Evolutionary conservation across 2,888 invertebrate genomes (phyloP).

Genomic region (Oxyteleia sp.): DNA sequence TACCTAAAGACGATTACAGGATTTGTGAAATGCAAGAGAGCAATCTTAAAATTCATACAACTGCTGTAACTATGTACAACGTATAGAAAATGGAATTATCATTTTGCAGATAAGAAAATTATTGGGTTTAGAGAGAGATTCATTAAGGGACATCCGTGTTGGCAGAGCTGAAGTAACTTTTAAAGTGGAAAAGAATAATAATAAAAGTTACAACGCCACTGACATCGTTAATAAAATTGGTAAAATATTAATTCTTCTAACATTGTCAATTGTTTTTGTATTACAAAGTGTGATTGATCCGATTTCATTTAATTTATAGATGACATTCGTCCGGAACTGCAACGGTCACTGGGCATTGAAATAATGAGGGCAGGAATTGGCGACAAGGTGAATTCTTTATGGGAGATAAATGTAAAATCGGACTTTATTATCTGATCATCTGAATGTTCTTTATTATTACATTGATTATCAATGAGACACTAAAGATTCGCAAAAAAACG

Average conservation of each 20-base stretch:
- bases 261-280: conserved; percentile 12
- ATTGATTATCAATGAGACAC: not conserved
- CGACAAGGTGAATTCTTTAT: conserved; percentile 89
- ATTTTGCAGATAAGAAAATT: conserved; percentile 89
- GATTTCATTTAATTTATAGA: conserved; percentile 84
- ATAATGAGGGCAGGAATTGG: conserved; percentile 93
- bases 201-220: conserved; percentile 90
- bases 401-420: not conserved
- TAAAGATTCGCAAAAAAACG: not conserved
- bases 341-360: conserved; percentile 90
- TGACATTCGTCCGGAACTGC: conserved; percentile 91
- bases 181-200: conserved; percentile 90
- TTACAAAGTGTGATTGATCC: too few species aligned
- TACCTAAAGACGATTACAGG: too few species aligned
- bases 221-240: conserved; percentile 91
- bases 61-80: not conserved
- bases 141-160: conserved; percentile 91
- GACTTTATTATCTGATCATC: not conserved
- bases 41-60: not conserved
- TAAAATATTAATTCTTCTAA: conserved; percentile 82
- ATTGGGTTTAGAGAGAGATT: conserved; percentile 90
- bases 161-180: conserved; percentile 93
- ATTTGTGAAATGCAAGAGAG: too few species aligned
- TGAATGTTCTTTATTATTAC: not conserved
- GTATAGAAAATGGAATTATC: conserved; percentile 41